Conservation (phyloP, 2,888 invertebrate genomes). For the Chloroclystis v-ata region DNA sequence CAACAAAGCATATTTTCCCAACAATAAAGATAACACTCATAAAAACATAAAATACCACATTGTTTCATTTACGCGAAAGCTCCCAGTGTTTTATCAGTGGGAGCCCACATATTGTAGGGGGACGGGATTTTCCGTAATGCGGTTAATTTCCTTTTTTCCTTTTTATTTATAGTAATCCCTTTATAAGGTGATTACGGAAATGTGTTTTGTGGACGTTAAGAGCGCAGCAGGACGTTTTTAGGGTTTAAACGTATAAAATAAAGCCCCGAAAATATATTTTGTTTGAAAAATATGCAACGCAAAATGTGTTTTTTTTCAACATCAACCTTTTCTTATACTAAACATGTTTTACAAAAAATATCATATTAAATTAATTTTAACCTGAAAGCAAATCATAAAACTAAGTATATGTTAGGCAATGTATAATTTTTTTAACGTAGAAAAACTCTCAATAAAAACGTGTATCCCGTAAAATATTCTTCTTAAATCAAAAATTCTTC, state of each 20-base stretch:
- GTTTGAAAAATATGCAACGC: too few relatives aligned
- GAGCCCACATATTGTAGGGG: constrained; percentile 74
- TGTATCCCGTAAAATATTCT: too few relatives aligned
- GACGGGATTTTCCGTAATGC: constrained; percentile 73
- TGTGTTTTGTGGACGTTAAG: constrained; percentile 77
- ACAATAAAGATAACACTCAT: constrained; percentile 37
- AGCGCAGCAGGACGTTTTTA: constrained; percentile 67
- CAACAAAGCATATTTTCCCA: constrained; percentile 12
- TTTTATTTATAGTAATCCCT: constrained; percentile 79
- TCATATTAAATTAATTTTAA: too few relatives aligned
- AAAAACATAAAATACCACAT: constrained; percentile 61
- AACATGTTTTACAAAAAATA: too few relatives aligned
- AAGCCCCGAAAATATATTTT: constrained; percentile 3
- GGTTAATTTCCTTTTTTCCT: constrained; percentile 78
- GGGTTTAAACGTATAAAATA: constrained; percentile 33
- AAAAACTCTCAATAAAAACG: too few relatives aligned
- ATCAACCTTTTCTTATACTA: too few relatives aligned
- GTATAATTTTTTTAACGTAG: too few relatives aligned
- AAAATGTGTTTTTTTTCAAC: too few relatives aligned
- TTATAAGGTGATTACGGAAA: constrained; percentile 79
- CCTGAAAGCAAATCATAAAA: too few relatives aligned
- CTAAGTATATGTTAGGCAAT: too few relatives aligned
- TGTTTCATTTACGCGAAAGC: constrained; percentile 71
- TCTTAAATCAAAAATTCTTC: too few relatives aligned
- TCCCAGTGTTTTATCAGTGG: constrained; percentile 74